phyloP scores from a whole-genome alignment of 2,113 vertebrate genomes.

The Rhineura floridana region DNA sequence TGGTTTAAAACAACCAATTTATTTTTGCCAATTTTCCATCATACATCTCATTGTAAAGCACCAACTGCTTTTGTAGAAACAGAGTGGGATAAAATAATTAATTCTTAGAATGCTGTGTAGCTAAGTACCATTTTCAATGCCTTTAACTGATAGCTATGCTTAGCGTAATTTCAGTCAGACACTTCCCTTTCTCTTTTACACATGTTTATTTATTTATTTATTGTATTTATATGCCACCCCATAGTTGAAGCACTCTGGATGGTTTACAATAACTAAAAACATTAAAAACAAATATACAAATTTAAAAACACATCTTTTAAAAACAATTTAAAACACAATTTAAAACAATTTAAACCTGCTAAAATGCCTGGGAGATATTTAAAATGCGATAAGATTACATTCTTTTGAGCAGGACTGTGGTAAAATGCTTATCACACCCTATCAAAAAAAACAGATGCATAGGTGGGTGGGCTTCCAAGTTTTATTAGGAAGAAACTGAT shows the following conservation, averaged over 20 bases:
- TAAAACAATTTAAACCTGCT: too few relatives aligned
- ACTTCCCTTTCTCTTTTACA: too few relatives aligned
- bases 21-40: background rate
- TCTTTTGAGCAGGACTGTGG: background rate
- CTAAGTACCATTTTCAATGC: background rate
- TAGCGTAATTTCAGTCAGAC: too few relatives aligned
- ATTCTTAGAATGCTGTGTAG: background rate
- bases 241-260: too few relatives aligned
- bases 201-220: too few relatives aligned
- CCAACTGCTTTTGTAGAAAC: background rate
- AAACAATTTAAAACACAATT: too few relatives aligned
- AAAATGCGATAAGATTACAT: background rate
- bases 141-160: background rate
- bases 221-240: too few relatives aligned
- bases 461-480: background rate
- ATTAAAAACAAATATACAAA: too few relatives aligned
- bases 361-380: too few relatives aligned
- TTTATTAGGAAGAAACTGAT: background rate
- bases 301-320: too few relatives aligned
- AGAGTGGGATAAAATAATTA: background rate
- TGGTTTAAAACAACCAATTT: background rate
- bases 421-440: background rate
- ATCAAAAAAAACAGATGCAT: background rate
- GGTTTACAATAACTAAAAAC: too few relatives aligned
- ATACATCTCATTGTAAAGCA: background rate